Evolutionary conservation across 2,888 invertebrate genomes (phyloP).

Genomic region (Lagria hirta): DNA sequence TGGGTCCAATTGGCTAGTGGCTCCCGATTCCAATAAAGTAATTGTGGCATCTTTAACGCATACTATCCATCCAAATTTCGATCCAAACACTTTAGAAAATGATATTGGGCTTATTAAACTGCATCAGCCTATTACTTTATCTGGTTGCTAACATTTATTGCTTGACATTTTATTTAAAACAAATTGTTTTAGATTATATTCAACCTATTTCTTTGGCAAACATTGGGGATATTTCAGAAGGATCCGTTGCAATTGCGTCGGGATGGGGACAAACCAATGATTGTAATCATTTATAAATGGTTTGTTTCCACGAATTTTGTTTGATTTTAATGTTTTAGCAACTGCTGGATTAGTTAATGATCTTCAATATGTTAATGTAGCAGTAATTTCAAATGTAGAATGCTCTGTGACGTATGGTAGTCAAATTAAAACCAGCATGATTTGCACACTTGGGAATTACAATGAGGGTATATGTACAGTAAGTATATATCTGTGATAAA

Average conservation of each 20-base stretch:
- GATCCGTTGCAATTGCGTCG: slow-evolving; percentile 1
- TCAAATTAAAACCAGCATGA: slow-evolving; percentile 4
- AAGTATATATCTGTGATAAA: too few species aligned
- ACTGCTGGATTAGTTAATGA: slow-evolving; percentile 7
- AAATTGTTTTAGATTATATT: slow-evolving; percentile 12
- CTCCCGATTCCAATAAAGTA: slow-evolving; percentile 5
- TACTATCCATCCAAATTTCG: slow-evolving; percentile 4
- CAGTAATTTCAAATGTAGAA: slow-evolving; percentile 10
- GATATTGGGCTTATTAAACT: slow-evolving; percentile 15
- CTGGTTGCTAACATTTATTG: too few species aligned
- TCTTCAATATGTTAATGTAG: slow-evolving; percentile 6
- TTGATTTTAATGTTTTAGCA: slow-evolving; percentile 5
- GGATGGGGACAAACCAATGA: slow-evolving; percentile 17
- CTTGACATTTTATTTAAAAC: too few species aligned
- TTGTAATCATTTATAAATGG: background rate
- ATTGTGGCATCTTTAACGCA: slow-evolving; percentile 7
- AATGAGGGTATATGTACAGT: slow-evolving; percentile 5
- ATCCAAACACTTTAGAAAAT: slow-evolving; percentile 7
- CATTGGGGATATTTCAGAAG: slow-evolving; percentile 5
- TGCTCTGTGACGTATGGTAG: slow-evolving; percentile 2
- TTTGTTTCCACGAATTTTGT: too few species aligned
- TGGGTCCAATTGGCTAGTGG: slow-evolving; percentile 8
- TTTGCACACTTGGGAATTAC: slow-evolving; percentile 2
- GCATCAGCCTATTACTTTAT: slow-evolving; percentile 4
- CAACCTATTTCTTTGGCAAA: slow-evolving; percentile 10